A percentile compares a stretch with the other conserved stretches of the same genome.
phyloP scores from a whole-genome alignment of 2,888 invertebrate genomes.

The Cantharis lateralis region DNA sequence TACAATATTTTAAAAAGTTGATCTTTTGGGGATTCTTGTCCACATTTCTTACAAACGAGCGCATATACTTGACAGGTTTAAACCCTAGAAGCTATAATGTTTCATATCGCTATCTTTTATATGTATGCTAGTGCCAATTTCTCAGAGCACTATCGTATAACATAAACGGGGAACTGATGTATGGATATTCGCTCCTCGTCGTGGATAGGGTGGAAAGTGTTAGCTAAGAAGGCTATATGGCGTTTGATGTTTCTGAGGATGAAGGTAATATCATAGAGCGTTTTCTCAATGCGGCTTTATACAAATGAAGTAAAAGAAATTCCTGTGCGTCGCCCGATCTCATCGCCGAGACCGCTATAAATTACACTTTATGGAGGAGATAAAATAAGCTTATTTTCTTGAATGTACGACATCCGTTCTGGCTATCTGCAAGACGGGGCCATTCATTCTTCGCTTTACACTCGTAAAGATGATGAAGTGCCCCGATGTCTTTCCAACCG shows the following conservation, averaged over 20 bases:
- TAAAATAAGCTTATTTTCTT: conserved; percentile 58
- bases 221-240: conserved; percentile 45
- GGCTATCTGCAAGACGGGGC: conserved; percentile 49
- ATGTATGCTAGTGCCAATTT: conserved; percentile 50
- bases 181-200: conserved; percentile 46
- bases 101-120: conserved; percentile 51
- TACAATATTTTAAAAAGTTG: conserved; percentile 40
- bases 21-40: conserved; percentile 41
- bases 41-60: conserved; percentile 46
- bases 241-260: conserved; percentile 46
- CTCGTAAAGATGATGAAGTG: conserved; percentile 50
- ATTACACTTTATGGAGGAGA: conserved; percentile 56
- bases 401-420: conserved; percentile 55
- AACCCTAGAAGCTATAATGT: conserved; percentile 50
- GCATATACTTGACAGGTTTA: conserved; percentile 47
- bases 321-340: conserved; percentile 45
- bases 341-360: conserved; percentile 52
- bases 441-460: conserved; percentile 46
- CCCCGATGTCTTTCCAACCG: conserved; percentile 35
- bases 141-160: conserved; percentile 49
- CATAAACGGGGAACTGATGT: conserved; percentile 47
- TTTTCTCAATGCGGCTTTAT: conserved; percentile 43
- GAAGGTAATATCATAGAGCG: conserved; percentile 46
- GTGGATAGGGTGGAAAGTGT: conserved; percentile 50
- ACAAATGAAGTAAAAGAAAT: conserved; percentile 51